phyloP scores from a whole-genome alignment of 2,888 invertebrate genomes.

The Onchidella celtica region DNA sequence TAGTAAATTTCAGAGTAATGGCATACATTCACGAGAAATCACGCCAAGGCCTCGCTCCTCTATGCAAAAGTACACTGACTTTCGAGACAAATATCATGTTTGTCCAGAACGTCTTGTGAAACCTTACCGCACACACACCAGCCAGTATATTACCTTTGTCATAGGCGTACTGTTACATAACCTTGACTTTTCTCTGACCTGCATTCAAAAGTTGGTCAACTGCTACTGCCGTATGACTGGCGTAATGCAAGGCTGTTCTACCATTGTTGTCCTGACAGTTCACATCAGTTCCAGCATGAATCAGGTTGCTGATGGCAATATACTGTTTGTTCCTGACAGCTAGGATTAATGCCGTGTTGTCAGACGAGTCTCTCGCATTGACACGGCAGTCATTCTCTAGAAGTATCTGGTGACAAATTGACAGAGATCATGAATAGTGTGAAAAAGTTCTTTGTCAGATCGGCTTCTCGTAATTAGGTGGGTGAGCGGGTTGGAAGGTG shows the following conservation, averaged over 20 bases:
- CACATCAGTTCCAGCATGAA: conserved; percentile 63
- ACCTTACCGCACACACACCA: no score
- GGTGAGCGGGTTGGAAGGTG: background rate
- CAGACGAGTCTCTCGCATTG: conserved; percentile 62
- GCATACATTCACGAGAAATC: no score
- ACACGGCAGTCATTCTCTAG: conserved; percentile 63
- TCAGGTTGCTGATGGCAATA: conserved; percentile 56
- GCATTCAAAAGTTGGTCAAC: conserved; percentile 68
- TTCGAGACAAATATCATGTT: no score
- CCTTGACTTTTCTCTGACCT: conserved; percentile 57
- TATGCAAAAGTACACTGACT: no score
- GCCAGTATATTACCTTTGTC: no score
- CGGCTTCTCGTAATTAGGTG: background rate
- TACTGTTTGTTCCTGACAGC: conserved; percentile 65
- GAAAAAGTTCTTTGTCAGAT: no score
- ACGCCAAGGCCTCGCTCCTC: no score
- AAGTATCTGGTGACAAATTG: conserved; percentile 55
- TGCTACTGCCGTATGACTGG: conserved; percentile 71
- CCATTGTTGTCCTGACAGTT: conserved; percentile 75
- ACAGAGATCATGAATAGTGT: background rate
- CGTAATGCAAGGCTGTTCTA: conserved; percentile 82
- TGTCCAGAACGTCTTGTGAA: no score
- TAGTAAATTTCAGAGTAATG: no score
- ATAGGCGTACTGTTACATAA: no score
- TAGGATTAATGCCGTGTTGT: conserved; percentile 72